Conservation (phyloP, 2,797 vertebrate species). For the Chaunax sp. region DNA sequence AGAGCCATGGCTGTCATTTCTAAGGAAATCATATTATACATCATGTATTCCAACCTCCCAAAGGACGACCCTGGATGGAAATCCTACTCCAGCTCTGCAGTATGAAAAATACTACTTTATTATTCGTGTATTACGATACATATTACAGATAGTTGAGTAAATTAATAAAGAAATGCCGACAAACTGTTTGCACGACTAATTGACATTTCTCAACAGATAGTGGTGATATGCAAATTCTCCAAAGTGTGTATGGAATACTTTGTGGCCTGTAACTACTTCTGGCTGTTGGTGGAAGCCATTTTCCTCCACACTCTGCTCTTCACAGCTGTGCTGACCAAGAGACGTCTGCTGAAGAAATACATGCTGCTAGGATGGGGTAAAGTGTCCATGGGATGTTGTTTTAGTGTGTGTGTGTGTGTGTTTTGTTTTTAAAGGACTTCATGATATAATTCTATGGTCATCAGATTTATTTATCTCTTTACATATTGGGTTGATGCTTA, state of each 20-base stretch:
- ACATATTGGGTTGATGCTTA: neutral
- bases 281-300: slow-evolving; percentile 95
- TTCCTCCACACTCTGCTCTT: slow-evolving; percentile 92
- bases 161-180: too few relatives aligned
- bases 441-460: too few relatives aligned
- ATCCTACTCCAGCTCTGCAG: slow-evolving; percentile 84
- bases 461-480: too few relatives aligned
- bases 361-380: slow-evolving; percentile 95
- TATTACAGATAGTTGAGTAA: too few relatives aligned
- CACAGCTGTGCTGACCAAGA: slow-evolving; percentile 88
- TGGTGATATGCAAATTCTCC: slow-evolving; percentile 86
- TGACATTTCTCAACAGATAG: slow-evolving; percentile 75
- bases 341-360: slow-evolving; percentile 88
- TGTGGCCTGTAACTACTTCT: slow-evolving; percentile 92
- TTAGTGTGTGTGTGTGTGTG: neutral
- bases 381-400: slow-evolving; percentile 20
- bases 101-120: slow-evolving; percentile 50
- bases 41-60: slow-evolving; percentile 85
- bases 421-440: neutral
- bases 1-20: slow-evolving; percentile 87
- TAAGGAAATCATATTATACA: slow-evolving; percentile 85
- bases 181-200: neutral
- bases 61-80: slow-evolving; percentile 88
- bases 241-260: slow-evolving; percentile 93
- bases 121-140: neutral